These are phyloP conservation scores for Cantharis nigra DNA, from an alignment of 2,888 invertebrate species.

Conservation along the genomic window DNA sequence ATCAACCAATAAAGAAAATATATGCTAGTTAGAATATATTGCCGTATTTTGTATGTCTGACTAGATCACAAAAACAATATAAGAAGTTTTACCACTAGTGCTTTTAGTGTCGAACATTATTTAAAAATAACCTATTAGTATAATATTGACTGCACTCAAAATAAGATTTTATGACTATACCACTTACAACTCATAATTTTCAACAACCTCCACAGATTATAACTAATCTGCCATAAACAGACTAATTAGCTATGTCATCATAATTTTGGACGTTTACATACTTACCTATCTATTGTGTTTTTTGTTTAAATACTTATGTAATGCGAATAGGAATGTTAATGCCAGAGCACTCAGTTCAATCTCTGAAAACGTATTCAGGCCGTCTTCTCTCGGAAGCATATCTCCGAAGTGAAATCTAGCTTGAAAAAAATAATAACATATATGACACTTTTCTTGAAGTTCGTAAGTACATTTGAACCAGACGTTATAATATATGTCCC, in stretches of 20 bases:
- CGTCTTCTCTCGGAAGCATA: too few relatives aligned
- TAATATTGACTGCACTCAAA: neutral
- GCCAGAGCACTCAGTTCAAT: too few relatives aligned
- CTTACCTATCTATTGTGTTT: too few relatives aligned
- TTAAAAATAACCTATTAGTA: neutral
- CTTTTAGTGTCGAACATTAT: neutral
- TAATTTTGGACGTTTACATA: neutral
- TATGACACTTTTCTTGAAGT: too few relatives aligned
- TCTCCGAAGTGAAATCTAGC: too few relatives aligned
- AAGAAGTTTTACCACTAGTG: neutral
- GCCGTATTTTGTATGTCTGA: neutral
- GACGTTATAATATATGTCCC: too few relatives aligned
- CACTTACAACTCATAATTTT: neutral
- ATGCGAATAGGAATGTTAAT: too few relatives aligned
- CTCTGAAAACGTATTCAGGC: too few relatives aligned
- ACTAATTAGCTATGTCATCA: neutral
- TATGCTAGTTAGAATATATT: slow-evolving; percentile 17
- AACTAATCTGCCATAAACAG: neutral
- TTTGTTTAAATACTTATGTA: too few relatives aligned
- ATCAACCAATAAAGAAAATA: slow-evolving; percentile 28
- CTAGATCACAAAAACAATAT: neutral
- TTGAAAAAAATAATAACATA: too few relatives aligned
- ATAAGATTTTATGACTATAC: neutral
- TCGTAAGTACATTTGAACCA: too few relatives aligned
- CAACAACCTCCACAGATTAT: neutral